Evolutionary conservation across 1,140 invertebrate genomes (phyloP).

Genomic region (Pseudomyrmex concolor): DNA sequence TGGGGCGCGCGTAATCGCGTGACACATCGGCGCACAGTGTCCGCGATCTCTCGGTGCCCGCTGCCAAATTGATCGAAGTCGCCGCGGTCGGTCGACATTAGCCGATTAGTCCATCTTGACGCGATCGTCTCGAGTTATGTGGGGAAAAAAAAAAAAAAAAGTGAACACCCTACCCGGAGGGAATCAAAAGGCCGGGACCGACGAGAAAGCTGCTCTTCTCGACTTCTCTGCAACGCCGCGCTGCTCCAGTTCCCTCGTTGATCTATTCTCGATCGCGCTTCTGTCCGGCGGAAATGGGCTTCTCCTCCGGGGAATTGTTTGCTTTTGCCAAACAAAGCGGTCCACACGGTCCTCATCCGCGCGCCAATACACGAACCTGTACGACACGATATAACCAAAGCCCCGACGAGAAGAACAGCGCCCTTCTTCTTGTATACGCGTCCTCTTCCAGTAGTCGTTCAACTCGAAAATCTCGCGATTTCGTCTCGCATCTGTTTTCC

Average conservation of each 20-base stretch:
- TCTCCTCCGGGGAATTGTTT: slow-evolving; percentile 55
- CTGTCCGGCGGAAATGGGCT: slow-evolving; percentile 47
- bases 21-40: neutral
- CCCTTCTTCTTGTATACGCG: slow-evolving; percentile 18
- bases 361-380: no score
- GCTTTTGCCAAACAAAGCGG: slow-evolving; percentile 60
- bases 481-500: neutral
- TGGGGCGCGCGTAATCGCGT: neutral
- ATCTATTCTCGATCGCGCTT: slow-evolving; percentile 65
- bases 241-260: neutral
- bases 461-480: neutral
- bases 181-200: slow-evolving; percentile 27
- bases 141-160: slow-evolving; percentile 7
- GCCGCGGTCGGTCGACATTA: neutral
- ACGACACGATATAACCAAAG: slow-evolving; percentile 22
- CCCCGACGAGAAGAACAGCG: slow-evolving; percentile 3
- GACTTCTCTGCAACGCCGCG: neutral
- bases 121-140: slow-evolving; percentile 18
- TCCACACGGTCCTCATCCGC: neutral
- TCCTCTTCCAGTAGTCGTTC: neutral
- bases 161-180: slow-evolving; percentile 4
- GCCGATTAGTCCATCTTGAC: slow-evolving; percentile 1
- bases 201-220: slow-evolving; percentile 18
- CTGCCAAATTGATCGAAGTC: slow-evolving; percentile 20
- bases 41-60: no score